Percentiles rank a stretch among this genome's conserved stretches.
Evolutionary conservation across 2,113 vertebrate genomes (phyloP).

Genomic region (Lipophrys pholis): DNA sequence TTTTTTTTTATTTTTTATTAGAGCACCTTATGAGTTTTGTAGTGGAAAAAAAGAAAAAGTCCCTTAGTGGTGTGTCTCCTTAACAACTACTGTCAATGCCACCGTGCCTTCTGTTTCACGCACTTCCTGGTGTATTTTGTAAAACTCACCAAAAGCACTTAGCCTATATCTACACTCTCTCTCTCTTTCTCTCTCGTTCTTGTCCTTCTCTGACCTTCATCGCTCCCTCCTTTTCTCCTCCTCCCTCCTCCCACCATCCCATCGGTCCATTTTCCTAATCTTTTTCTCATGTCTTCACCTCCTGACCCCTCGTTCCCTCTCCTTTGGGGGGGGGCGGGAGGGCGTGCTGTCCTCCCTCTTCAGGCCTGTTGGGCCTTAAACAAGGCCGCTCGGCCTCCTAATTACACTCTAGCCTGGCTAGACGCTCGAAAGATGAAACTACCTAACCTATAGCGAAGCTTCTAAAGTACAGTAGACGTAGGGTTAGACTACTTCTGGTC

Average conservation of each 20-base stretch:
- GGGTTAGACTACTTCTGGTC: conserved; percentile 29
- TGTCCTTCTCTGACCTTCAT: conserved; percentile 27
- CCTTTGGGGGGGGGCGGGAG: not conserved
- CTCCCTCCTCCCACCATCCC: conserved; percentile 26
- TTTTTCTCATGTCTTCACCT: conserved; percentile 32
- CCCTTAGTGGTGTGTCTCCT: conserved; percentile 83
- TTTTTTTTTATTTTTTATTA: conserved; percentile 67
- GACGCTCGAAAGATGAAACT: conserved; percentile 40
- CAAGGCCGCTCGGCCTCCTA: conserved; percentile 53
- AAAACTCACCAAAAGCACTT: conserved; percentile 86
- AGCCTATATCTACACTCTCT: conserved; percentile 68
- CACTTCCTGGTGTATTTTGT: conserved; percentile 87
- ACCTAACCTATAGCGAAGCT: conserved; percentile 42
- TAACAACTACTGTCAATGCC: conserved; percentile 83
- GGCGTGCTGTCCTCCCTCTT: conserved; percentile 6
- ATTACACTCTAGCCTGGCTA: conserved; percentile 48
- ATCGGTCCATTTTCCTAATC: conserved; percentile 28
- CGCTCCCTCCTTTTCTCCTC: not conserved
- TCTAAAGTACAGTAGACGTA: conserved; percentile 23
- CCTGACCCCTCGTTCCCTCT: conserved; percentile 13
- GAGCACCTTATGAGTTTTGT: conserved; percentile 81
- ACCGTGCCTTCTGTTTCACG: conserved; percentile 88
- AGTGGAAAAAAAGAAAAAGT: conserved; percentile 54
- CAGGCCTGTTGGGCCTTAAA: conserved; percentile 59
- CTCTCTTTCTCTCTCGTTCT: conserved; percentile 8